Evolutionary conservation across 2,888 invertebrate species (phyloP), one percentile per base, ranked within the genome.

Genomic region (Philopedon plagiatum): DNA sequence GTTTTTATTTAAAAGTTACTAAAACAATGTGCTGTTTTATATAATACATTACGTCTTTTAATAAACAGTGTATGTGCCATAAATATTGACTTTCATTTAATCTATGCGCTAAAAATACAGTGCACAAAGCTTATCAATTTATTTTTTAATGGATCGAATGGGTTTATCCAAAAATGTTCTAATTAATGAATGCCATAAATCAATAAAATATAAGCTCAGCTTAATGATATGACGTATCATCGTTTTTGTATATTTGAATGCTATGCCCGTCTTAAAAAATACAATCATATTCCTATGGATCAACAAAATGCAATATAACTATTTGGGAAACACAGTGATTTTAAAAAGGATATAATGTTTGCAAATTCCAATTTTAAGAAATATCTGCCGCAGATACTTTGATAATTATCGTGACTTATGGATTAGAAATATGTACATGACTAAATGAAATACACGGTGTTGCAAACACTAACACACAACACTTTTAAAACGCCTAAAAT

Each of bases 21-120:
- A 51, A 51, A 51, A 51, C 51, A 51, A 51, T 51, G 51, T 5
- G 19, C 0, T 23, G 26, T 49, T 29, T 51, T 29, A 49, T 26
- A 26, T 23, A 26, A 49, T 23, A 19, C 0, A 23, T 23, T 8
- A 39, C 9, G 7, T 18, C 19, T 44, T 44, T 4, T 39, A 44
- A 19, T 19, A 49, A 23, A 26, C 49, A 49, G 21, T 19, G 9
- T 19, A 44, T 19, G 9, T 19, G 11, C 19, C 44, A 21, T 21
- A 18, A 44, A 44, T 44, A 44, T 44, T 44, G 19, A 21, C 46
- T 46, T 46, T 23, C 7, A 39, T 39, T 13, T 39, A 11, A 39
- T 46, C 21, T 46, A 23, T 46, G n/a, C 46, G 46, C 19, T 21
- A 5, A 23, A 23, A 46, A 21, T 11, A 46, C 23, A 23, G 21